phyloP scores from a whole-genome alignment of 2,797 vertebrate species.

The Anableps anableps region DNA sequence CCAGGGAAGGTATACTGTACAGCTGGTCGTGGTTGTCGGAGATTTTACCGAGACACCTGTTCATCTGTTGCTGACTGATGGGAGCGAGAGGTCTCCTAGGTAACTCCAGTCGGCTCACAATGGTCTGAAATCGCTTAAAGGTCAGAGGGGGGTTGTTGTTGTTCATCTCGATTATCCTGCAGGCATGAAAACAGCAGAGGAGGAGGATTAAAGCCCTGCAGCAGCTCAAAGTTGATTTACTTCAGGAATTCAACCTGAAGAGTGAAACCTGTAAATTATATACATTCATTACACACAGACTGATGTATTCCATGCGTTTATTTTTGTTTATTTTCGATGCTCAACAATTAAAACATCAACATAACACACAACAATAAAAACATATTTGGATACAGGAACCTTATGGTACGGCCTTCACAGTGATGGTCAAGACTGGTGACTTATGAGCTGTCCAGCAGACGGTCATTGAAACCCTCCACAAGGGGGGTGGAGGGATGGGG shows the following conservation, averaged over 20 bases:
- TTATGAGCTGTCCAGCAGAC: too few species aligned
- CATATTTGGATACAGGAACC: too few species aligned
- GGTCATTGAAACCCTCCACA: too few species aligned
- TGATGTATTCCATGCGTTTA: not conserved
- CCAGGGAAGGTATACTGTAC: slow-evolving; percentile 93
- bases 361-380: too few species aligned
- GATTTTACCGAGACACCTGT: slow-evolving; percentile 85
- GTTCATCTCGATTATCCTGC: slow-evolving; percentile 95
- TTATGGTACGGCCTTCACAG: too few species aligned
- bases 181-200: slow-evolving; percentile 14
- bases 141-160: slow-evolving; percentile 94
- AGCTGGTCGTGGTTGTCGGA: slow-evolving; percentile 89
- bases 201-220: not conserved
- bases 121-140: slow-evolving; percentile 96
- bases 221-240: not conserved
- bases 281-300: not conserved
- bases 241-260: not conserved
- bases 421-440: too few species aligned
- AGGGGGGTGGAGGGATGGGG: too few species aligned
- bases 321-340: not conserved
- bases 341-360: not conserved
- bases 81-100: slow-evolving; percentile 88
- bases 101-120: slow-evolving; percentile 93
- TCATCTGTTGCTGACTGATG: slow-evolving; percentile 90
- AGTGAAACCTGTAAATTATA: not conserved